A percentile compares a stretch with the other conserved stretches of the same genome.
Evolutionary conservation across 1,140 invertebrate species (phyloP).

Genomic region (Cherax destructor): DNA sequence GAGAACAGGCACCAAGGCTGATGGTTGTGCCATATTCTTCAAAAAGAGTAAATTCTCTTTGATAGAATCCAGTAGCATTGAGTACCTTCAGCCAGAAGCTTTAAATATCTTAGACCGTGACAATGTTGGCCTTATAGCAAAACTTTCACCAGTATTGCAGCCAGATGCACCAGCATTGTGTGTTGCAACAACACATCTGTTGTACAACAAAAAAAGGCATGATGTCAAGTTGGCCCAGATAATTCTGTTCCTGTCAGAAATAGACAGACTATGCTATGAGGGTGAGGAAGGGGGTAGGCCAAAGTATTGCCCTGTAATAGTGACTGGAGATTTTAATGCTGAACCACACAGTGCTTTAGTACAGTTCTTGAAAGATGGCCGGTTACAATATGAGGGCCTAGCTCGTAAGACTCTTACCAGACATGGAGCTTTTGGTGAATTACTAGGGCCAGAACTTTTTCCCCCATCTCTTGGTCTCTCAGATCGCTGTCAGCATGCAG

Average conservation of each 20-base stretch:
- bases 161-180: slow-evolving; percentile 27
- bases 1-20: slow-evolving; percentile 82
- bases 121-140: slow-evolving; percentile 90
- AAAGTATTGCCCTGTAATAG: slow-evolving; percentile 84
- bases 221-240: slow-evolving; percentile 92
- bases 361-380: slow-evolving; percentile 82
- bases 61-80: slow-evolving; percentile 80
- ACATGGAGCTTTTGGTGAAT: slow-evolving; percentile 68
- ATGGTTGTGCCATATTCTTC: slow-evolving; percentile 92
- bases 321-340: slow-evolving; percentile 94
- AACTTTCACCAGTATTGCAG: slow-evolving; percentile 77
- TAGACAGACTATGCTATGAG: slow-evolving; percentile 85
- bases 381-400: slow-evolving; percentile 78
- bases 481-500: slow-evolving; percentile 82
- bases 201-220: slow-evolving; percentile 91
- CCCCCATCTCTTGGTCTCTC: slow-evolving; percentile 79
- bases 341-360: slow-evolving; percentile 79
- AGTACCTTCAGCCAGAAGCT: slow-evolving; percentile 77
- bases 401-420: slow-evolving; percentile 74
- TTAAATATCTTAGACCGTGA: slow-evolving; percentile 84
- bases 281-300: slow-evolving; percentile 73
- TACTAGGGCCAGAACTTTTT: slow-evolving; percentile 75
- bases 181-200: slow-evolving; percentile 93
- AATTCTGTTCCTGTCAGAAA: slow-evolving; percentile 85
- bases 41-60: slow-evolving; percentile 81